Evolutionary conservation across 2,888 invertebrate species (phyloP), one percentile per base, ranked within the genome.

Genomic region (Campaea margaritaria): DNA sequence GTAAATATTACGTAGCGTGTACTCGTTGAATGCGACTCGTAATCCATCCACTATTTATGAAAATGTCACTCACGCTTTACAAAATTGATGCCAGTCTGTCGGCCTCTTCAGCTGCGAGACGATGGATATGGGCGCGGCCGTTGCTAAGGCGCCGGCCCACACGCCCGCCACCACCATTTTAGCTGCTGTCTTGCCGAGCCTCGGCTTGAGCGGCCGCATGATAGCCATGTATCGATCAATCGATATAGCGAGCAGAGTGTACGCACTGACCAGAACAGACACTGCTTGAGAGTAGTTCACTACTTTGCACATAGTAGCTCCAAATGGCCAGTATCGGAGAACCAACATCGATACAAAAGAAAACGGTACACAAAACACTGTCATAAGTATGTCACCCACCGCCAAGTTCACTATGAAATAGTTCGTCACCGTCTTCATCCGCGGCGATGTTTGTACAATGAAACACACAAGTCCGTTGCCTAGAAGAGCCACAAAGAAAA

Each of bases 401-500:
- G 98, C 97, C 67, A 98, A 91, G 84, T 97, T 97, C 79, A 96
- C 96, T 78, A 98, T 97, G 84, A 98, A 98, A 85, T 95, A 97
- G 85, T 98, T 98, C 42, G 98, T 98, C 2, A 98, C 97, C 0
- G 97, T 98, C 74, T 96, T 94, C 97, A 98, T 98, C 39, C 96
- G 94, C 0, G 96, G 96, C 12, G 96, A 96, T 3, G 95, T 95
- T 67, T 96, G 93, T 0, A 98, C 97, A 21, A 98, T 96, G 83
- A 96, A 97, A 83, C 97, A 97, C 16, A 98, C 97, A 47, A 96
- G 93, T 50, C 95, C 95, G 77, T 96, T 96, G 13, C 96, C 97
- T 7, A 95, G 73, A 11, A 96, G 83, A 0, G 96, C 95, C 44
- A 95, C 91, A 12, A 96, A 81, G 74, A 96, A 96, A 59, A 97